phyloP scores from a whole-genome alignment of 1,140 invertebrate genomes.

The Piezodorus guildinii region DNA sequence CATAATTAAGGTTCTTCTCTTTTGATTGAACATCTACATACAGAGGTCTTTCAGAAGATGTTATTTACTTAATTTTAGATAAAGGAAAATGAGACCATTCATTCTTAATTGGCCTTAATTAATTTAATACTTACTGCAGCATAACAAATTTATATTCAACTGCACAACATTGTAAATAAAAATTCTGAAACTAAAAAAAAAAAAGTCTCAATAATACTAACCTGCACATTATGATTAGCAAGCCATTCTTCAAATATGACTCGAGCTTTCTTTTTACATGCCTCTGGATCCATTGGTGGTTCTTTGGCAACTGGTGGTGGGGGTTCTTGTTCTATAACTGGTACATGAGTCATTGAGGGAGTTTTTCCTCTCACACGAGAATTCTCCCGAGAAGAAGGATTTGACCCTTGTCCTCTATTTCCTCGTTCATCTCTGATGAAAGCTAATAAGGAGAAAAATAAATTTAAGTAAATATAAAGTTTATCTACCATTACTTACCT shows the following conservation, averaged over 20 bases:
- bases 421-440: neutral
- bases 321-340: neutral
- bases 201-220: conserved; percentile 25
- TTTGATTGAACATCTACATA: no score
- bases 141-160: no score
- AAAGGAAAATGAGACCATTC: no score
- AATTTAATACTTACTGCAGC: no score
- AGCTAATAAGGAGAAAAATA: neutral
- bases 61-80: no score
- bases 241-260: conserved; percentile 32
- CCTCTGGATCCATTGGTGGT: neutral
- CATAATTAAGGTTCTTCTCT: no score
- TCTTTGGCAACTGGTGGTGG: neutral
- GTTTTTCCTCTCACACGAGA: conserved; percentile 5
- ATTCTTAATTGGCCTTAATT: no score
- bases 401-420: neutral
- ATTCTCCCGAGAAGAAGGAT: conserved; percentile 4
- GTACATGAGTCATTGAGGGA: conserved; percentile 1
- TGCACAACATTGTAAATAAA: no score
- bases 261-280: conserved; percentile 25
- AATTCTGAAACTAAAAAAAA: no score
- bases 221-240: conserved; percentile 30
- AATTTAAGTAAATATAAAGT: no score
- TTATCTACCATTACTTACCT: no score
- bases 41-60: no score